phyloP scores from a whole-genome alignment of 2,888 invertebrate genomes.

The Conchocele bisecta region DNA sequence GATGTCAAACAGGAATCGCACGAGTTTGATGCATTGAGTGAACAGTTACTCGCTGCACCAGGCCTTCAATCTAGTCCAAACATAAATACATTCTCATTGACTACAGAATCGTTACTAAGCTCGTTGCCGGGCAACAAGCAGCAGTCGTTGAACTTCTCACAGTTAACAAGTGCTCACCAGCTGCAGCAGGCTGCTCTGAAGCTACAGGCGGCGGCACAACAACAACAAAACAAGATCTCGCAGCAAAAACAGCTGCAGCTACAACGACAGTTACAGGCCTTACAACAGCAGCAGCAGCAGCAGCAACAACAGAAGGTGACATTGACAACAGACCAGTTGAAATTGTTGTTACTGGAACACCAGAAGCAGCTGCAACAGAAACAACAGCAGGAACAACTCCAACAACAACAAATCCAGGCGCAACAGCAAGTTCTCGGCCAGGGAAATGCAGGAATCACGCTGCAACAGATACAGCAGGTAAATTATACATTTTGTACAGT shows the following conservation, averaged over 20 bases:
- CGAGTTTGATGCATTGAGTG: slow-evolving; percentile 43
- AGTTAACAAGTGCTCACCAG: slow-evolving; percentile 59
- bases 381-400: slow-evolving; percentile 26
- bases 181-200: slow-evolving; percentile 63
- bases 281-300: slow-evolving; percentile 60
- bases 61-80: slow-evolving; percentile 55
- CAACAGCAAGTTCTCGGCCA: slow-evolving; percentile 29
- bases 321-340: slow-evolving; percentile 67
- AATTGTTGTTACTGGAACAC: slow-evolving; percentile 69
- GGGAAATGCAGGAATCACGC: slow-evolving; percentile 63
- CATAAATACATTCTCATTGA: slow-evolving; percentile 44
- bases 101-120: slow-evolving; percentile 40
- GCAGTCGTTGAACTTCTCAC: slow-evolving; percentile 50
- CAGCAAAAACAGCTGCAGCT: slow-evolving; percentile 65
- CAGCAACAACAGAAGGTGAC: slow-evolving; percentile 59
- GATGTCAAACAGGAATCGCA: slow-evolving; percentile 37
- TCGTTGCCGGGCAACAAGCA: slow-evolving; percentile 28
- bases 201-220: slow-evolving; percentile 52
- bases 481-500: background rate
- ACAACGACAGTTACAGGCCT: slow-evolving; percentile 62
- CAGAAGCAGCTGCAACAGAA: slow-evolving; percentile 29
- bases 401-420: slow-evolving; percentile 31
- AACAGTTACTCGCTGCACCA: slow-evolving; percentile 41
- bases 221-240: slow-evolving; percentile 57
- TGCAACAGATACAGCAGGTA: slow-evolving; percentile 80